phyloP scores from a whole-genome alignment of 1,140 invertebrate genomes.

The Heliconius congener region DNA sequence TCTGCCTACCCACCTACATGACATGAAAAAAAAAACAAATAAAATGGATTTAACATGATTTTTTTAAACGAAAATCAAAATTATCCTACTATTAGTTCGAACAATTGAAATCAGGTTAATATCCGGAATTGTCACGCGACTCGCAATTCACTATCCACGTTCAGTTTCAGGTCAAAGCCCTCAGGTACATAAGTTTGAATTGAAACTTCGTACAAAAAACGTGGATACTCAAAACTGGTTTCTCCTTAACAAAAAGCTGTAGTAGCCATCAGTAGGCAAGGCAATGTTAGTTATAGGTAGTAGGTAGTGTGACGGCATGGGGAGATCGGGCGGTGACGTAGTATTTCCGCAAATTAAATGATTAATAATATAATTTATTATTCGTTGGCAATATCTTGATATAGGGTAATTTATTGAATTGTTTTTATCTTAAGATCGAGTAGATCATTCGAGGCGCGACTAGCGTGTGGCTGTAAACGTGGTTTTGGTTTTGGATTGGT shows the following conservation, averaged over 20 bases:
- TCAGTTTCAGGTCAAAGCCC: slow-evolving; percentile 17
- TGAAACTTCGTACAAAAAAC: neutral
- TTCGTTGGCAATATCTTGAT: neutral
- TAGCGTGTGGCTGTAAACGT: too few relatives aligned
- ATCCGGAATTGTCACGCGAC: slow-evolving; percentile 14
- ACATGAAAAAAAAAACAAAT: too few relatives aligned
- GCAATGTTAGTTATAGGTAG: neutral
- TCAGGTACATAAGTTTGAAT: slow-evolving; percentile 2
- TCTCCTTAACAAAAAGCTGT: neutral
- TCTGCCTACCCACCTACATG: too few relatives aligned
- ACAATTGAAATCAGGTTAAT: slow-evolving; percentile 1
- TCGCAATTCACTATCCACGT: slow-evolving; percentile 7
- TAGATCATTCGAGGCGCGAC: too few relatives aligned
- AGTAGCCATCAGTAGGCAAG: neutral
- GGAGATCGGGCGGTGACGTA: neutral
- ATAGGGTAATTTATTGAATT: neutral
- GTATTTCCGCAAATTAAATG: neutral
- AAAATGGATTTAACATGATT: too few relatives aligned
- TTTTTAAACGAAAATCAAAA: too few relatives aligned
- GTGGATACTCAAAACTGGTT: neutral
- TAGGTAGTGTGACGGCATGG: neutral
- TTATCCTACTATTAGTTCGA: neutral
- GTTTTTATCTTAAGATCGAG: neutral
- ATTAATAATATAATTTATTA: neutral
- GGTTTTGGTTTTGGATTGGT: too few relatives aligned